phyloP scores from a whole-genome alignment of 1,140 invertebrate genomes.

The Zaprionus taronus region DNA sequence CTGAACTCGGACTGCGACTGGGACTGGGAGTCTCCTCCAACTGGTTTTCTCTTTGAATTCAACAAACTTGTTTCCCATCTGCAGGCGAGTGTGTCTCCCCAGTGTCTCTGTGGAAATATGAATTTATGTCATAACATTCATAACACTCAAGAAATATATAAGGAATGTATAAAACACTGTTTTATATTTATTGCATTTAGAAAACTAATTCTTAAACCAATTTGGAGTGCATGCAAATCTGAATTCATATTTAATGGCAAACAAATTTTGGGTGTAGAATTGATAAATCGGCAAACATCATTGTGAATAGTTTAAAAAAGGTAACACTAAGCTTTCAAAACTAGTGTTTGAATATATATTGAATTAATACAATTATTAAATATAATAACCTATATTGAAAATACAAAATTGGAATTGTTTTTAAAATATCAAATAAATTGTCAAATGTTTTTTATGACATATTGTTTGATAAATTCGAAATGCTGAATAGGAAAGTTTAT shows the following conservation, averaged over 20 bases:
- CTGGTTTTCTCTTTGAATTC: neutral
- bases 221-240: neutral
- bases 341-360: no score
- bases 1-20: no score
- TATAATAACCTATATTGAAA: no score
- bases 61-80: slow-evolving; percentile 19
- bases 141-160: neutral
- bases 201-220: no score
- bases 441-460: no score
- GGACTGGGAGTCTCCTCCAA: neutral
- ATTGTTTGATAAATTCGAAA: no score
- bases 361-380: no score
- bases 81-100: no score
- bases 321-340: no score
- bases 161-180: neutral
- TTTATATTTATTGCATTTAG: neutral
- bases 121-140: slow-evolving; percentile 22
- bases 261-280: neutral
- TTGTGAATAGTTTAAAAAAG: neutral
- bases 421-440: no score
- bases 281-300: neutral
- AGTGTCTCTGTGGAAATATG: slow-evolving; percentile 2
- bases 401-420: no score
- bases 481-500: no score
- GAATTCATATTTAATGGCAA: neutral